These are phyloP conservation scores for Macrosteles quadrilineatus DNA, from an alignment of 1,140 invertebrate species.

Conservation along the genomic window DNA sequence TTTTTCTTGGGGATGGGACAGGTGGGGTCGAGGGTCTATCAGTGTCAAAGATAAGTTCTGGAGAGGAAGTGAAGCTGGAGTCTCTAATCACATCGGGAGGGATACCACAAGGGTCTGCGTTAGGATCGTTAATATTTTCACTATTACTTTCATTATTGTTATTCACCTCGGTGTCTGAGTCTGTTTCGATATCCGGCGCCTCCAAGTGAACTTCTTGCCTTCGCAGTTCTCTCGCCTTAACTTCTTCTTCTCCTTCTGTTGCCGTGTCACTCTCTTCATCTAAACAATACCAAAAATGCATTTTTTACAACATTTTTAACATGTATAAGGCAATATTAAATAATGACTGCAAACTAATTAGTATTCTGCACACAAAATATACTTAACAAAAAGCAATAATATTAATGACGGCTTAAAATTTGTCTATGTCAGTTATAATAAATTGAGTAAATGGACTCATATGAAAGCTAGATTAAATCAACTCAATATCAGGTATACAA, in stretches of 20 bases:
- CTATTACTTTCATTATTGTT: slow-evolving; percentile 34
- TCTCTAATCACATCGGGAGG: slow-evolving; percentile 11
- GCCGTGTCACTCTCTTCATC: slow-evolving; percentile 71
- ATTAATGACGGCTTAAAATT: no score
- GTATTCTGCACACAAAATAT: no score
- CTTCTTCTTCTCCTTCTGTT: slow-evolving; percentile 70
- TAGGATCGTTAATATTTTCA: background rate
- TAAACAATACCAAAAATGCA: no score
- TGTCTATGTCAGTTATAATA: no score
- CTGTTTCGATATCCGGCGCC: slow-evolving; percentile 64
- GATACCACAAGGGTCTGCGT: background rate
- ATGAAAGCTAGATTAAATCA: no score
- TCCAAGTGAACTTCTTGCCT: slow-evolving; percentile 68
- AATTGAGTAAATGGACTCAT: no score
- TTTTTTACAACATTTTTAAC: no score
- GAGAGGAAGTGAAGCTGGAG: background rate
- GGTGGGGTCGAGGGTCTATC: background rate
- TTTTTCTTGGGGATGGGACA: slow-evolving; percentile 1
- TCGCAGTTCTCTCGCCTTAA: slow-evolving; percentile 63
- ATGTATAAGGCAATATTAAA: no score
- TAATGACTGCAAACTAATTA: no score
- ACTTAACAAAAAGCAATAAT: no score
- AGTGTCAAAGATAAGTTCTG: background rate
- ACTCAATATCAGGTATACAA: no score
- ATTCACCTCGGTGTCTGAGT: slow-evolving; percentile 74